Evolutionary conservation across 2,797 vertebrate genomes (phyloP).

Genomic region (Chanos chanos): DNA sequence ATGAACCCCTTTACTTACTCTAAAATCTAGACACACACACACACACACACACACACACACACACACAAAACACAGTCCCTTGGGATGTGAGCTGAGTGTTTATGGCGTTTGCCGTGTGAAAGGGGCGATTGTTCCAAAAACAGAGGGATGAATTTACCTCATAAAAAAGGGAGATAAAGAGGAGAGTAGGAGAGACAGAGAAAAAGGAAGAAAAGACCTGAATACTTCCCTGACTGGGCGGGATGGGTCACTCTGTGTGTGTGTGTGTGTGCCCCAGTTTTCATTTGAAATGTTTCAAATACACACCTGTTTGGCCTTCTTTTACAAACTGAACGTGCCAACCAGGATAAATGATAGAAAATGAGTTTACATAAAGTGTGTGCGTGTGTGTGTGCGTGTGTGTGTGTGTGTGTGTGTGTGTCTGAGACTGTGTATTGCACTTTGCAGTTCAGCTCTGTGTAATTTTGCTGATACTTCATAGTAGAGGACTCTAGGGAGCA

Average conservation of each 20-base stretch:
- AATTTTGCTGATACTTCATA: no score
- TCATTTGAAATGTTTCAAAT: constrained; percentile 63
- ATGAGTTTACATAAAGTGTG: no score
- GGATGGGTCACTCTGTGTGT: no score
- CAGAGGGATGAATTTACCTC: constrained; percentile 73
- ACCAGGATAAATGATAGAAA: neutral
- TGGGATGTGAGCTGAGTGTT: constrained; percentile 24
- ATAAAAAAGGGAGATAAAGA: constrained; percentile 50
- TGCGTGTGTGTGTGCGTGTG: no score
- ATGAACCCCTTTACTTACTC: neutral
- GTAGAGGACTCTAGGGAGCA: no score
- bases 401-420: no score
- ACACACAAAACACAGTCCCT: constrained; percentile 32
- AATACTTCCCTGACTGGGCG: constrained; percentile 58
- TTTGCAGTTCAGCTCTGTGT: no score
- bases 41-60: constrained; percentile 17
- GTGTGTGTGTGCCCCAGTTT: constrained; percentile 73
- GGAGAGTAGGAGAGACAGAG: constrained; percentile 42
- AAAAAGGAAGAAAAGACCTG: constrained; percentile 66
- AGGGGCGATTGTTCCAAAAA: constrained; percentile 69
- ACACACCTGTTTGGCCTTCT: constrained; percentile 23
- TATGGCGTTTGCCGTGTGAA: constrained; percentile 46
- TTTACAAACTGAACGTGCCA: neutral
- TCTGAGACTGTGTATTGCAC: no score
- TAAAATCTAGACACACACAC: neutral